Evolutionary conservation across 2,797 vertebrate species (phyloP).

Genomic region (Chelmon rostratus): DNA sequence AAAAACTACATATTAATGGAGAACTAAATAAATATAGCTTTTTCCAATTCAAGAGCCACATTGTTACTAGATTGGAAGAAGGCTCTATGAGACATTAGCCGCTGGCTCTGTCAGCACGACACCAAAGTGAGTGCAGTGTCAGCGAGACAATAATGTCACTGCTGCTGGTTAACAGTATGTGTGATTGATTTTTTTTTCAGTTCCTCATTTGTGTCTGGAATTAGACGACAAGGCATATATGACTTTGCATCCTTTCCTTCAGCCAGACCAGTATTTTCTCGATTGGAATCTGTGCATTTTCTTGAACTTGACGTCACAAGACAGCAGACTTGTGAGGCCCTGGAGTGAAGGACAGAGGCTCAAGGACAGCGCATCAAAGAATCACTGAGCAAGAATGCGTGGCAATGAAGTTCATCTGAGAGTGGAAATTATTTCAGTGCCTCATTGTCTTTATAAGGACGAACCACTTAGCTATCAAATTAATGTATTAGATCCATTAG

Average conservation of each 20-base stretch:
- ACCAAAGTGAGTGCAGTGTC: constrained; percentile 57
- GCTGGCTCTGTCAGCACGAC: constrained; percentile 34
- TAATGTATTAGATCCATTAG: not conserved
- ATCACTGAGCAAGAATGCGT: not conserved
- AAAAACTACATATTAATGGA: not conserved
- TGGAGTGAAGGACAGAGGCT: not conserved
- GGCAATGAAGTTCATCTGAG: not conserved
- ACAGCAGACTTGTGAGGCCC: constrained; percentile 2
- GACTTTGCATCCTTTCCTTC: constrained; percentile 45
- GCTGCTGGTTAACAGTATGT: constrained; percentile 60
- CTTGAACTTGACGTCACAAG: not conserved
- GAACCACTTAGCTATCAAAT: constrained; percentile 7
- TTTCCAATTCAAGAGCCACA: constrained; percentile 1
- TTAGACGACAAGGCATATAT: constrained; percentile 52
- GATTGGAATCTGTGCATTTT: constrained; percentile 26
- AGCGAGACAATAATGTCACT: constrained; percentile 67
- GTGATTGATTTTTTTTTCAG: constrained; percentile 66
- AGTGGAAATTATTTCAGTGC: not conserved
- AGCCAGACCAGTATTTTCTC: constrained; percentile 24
- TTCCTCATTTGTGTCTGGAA: constrained; percentile 57
- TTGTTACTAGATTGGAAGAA: constrained; percentile 35
- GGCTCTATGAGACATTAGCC: constrained; percentile 27
- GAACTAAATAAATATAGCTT: not conserved
- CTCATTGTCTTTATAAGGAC: not conserved
- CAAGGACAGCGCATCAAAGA: not conserved